Conservation (phyloP, 2,888 invertebrate genomes). For the Dione vanillae region DNA sequence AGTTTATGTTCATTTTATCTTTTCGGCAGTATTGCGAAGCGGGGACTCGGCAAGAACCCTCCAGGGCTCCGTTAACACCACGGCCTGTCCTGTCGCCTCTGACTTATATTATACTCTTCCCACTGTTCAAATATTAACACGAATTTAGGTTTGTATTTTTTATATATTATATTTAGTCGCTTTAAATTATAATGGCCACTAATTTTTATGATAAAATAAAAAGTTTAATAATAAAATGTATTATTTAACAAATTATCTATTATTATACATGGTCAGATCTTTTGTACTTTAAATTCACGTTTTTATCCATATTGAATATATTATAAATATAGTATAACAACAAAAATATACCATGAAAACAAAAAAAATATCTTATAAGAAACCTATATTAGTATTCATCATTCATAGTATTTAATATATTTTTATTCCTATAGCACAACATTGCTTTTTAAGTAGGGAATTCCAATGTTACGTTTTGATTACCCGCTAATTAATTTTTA, state of each 20-base stretch:
- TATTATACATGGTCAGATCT: neutral
- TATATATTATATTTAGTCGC: constrained; percentile 5
- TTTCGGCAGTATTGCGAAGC: constrained; percentile 80
- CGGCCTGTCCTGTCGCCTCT: constrained; percentile 64
- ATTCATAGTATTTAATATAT: too few species aligned
- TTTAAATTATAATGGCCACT: neutral
- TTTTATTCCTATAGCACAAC: too few species aligned
- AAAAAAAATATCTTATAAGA: too few species aligned
- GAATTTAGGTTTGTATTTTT: constrained; percentile 24
- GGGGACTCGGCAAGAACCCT: constrained; percentile 79
- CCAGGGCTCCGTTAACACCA: constrained; percentile 80
- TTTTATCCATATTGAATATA: too few species aligned
- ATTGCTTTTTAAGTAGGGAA: too few species aligned
- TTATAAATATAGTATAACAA: too few species aligned
- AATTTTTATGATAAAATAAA: neutral
- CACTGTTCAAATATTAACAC: constrained; percentile 79
- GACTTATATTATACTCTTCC: constrained; percentile 74
- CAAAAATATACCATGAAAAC: too few species aligned
- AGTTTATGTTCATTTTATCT: constrained; percentile 84
- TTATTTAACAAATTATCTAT: too few species aligned
- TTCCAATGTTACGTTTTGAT: too few species aligned
- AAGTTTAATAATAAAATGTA: neutral
- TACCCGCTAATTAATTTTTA: too few species aligned
- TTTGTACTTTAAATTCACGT: too few species aligned
- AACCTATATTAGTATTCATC: too few species aligned